These are phyloP conservation scores for Rousettus madagascariensis DNA, from an alignment of 2,797 vertebrate genomes.

Conservation along the genomic window DNA sequence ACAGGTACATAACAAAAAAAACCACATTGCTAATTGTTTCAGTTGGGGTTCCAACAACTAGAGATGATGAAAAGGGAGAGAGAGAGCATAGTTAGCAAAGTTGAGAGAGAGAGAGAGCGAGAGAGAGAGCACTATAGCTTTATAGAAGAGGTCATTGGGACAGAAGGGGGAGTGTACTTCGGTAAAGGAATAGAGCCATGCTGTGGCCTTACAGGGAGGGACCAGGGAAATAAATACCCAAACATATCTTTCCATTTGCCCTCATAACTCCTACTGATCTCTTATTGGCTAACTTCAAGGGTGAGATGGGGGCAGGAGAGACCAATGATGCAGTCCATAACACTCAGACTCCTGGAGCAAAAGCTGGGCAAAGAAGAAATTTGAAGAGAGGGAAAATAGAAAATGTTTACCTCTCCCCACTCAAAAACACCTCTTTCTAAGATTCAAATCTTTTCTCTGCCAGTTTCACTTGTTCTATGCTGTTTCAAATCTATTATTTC, in stretches of 20 bases:
- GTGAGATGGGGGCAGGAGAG: not conserved
- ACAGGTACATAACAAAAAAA: not conserved
- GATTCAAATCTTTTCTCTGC: not conserved
- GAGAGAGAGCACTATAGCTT: too few relatives aligned
- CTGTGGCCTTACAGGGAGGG: not conserved
- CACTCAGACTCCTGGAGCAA: not conserved
- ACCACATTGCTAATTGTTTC: not conserved
- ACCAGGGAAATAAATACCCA: not conserved
- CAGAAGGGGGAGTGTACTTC: not conserved
- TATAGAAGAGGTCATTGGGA: not conserved
- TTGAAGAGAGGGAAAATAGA: not conserved
- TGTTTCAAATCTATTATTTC: not conserved
- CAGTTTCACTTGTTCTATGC: not conserved
- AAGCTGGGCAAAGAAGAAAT: not conserved
- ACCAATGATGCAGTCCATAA: not conserved
- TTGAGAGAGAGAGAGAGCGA: not conserved
- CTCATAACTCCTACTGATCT: not conserved
- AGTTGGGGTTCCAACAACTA: not conserved
- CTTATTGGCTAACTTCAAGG: not conserved
- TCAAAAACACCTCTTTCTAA: not conserved
- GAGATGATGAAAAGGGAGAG: not conserved
- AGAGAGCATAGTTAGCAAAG: not conserved
- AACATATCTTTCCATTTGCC: not conserved
- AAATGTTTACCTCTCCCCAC: not conserved
- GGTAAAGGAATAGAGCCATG: not conserved